These are phyloP conservation scores for Pilophorus perplexus DNA, from an alignment of 2,888 invertebrate species.

Conservation along the genomic window DNA sequence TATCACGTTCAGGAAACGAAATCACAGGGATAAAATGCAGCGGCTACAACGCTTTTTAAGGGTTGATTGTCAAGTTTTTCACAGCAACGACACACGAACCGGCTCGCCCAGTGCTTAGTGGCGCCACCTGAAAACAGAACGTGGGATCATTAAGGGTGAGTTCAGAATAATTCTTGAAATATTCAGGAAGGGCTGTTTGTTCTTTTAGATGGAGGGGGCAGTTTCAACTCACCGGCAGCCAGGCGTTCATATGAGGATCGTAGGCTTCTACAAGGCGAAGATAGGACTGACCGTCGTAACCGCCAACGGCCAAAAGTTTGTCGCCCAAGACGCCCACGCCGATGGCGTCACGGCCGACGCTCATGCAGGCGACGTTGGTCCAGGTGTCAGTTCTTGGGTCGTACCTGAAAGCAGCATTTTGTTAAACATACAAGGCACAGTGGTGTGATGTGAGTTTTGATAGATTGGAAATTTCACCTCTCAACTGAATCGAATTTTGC, in stretches of 20 bases:
- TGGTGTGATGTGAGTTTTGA: too few relatives aligned
- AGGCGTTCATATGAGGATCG: slow-evolving; percentile 77
- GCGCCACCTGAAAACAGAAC: slow-evolving; percentile 62
- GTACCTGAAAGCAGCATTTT: slow-evolving; percentile 55
- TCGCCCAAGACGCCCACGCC: slow-evolving; percentile 84
- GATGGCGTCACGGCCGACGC: slow-evolving; percentile 81
- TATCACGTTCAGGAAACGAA: background rate
- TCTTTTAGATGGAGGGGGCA: slow-evolving; percentile 5
- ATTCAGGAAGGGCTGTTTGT: too few relatives aligned
- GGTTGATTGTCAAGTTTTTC: too few relatives aligned
- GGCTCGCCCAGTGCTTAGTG: slow-evolving; percentile 79
- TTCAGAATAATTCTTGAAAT: too few relatives aligned
- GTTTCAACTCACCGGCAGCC: slow-evolving; percentile 58
- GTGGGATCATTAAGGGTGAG: too few relatives aligned
- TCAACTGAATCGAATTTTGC: slow-evolving; percentile 78
- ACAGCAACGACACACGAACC: slow-evolving; percentile 77
- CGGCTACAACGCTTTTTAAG: too few relatives aligned
- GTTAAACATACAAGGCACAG: too few relatives aligned
- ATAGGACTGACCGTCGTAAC: slow-evolving; percentile 88
- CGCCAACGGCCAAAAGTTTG: slow-evolving; percentile 78
- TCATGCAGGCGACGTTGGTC: slow-evolving; percentile 80
- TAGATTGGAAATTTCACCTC: too few relatives aligned
- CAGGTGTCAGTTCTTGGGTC: slow-evolving; percentile 76
- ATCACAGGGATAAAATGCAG: background rate
- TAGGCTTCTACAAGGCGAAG: slow-evolving; percentile 84